Evolutionary conservation across 2,888 invertebrate genomes (phyloP).

Genomic region (Ischnura elegans): DNA sequence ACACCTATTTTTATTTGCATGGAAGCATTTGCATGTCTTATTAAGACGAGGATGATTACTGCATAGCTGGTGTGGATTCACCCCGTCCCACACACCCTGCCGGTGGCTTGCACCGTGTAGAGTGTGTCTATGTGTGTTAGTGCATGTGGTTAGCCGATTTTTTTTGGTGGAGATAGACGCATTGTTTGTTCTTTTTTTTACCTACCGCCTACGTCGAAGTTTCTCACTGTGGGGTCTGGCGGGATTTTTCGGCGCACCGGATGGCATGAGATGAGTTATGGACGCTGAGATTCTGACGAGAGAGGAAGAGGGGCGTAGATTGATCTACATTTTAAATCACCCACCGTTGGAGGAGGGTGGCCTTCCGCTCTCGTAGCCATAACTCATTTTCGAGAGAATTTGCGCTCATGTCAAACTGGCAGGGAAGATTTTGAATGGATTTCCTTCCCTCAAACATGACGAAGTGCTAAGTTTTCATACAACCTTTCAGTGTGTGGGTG

Average conservation of each 20-base stretch:
- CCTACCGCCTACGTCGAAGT: not conserved
- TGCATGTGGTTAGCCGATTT: not conserved
- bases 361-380: not conserved
- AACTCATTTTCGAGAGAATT: not conserved
- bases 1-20: too few relatives aligned
- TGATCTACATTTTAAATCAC: conserved; percentile 19
- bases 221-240: not conserved
- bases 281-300: not conserved
- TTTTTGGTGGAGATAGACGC: not conserved
- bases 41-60: too few relatives aligned
- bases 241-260: not conserved
- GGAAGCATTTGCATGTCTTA: too few relatives aligned
- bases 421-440: not conserved
- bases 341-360: not conserved
- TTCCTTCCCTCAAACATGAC: too few relatives aligned
- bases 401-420: not conserved
- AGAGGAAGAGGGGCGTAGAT: not conserved
- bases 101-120: too few relatives aligned
- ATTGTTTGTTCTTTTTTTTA: not conserved
- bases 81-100: too few relatives aligned
- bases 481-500: too few relatives aligned
- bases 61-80: too few relatives aligned
- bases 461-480: too few relatives aligned
- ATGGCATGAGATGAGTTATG: not conserved
- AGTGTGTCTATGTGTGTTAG: not conserved